A percentile compares a stretch with the other conserved stretches of the same genome.
Conservation (phyloP, 2,797 vertebrate genomes). For the Enteromius thamalakanensis region DNA sequence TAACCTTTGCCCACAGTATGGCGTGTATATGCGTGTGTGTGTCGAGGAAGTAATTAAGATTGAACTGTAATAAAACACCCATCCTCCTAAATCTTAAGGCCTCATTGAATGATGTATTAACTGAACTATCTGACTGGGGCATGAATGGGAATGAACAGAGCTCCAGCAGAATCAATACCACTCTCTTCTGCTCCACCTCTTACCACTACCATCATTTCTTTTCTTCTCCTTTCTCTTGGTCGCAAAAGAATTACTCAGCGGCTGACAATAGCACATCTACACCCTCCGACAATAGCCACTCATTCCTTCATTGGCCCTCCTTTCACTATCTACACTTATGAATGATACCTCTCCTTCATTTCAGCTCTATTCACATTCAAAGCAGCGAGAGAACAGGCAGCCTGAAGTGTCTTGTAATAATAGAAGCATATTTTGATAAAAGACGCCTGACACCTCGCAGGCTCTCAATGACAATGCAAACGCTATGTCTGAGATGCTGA, state of each 20-base stretch:
- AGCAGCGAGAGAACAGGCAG: constrained; percentile 32
- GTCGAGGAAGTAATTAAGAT: constrained; percentile 73
- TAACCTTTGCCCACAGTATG: constrained; percentile 52
- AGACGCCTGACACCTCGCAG: constrained; percentile 32
- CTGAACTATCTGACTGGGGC: constrained; percentile 73
- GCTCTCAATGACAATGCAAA: constrained; percentile 24
- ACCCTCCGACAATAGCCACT: constrained; percentile 68
- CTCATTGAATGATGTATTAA: constrained; percentile 17
- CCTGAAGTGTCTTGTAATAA: constrained; percentile 34
- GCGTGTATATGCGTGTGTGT: constrained; percentile 33
- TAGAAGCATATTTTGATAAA: constrained; percentile 36
- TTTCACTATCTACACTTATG: constrained; percentile 61
- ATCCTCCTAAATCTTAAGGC: constrained; percentile 62
- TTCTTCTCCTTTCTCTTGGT: constrained; percentile 71
- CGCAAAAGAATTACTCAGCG: constrained; percentile 72
- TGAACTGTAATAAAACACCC: constrained; percentile 78
- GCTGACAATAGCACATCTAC: constrained; percentile 78
- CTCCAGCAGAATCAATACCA: constrained; percentile 68
- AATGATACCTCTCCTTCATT: constrained; percentile 49
- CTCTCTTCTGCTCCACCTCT: constrained; percentile 59
- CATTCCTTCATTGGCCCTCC: constrained; percentile 46
- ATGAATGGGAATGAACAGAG: constrained; percentile 80
- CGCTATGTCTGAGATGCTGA: background rate
- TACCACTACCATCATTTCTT: constrained; percentile 69
- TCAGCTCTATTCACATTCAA: constrained; percentile 33